Evolutionary conservation across 2,888 invertebrate genomes (phyloP).

Genomic region (Odontomyia ornata): DNA sequence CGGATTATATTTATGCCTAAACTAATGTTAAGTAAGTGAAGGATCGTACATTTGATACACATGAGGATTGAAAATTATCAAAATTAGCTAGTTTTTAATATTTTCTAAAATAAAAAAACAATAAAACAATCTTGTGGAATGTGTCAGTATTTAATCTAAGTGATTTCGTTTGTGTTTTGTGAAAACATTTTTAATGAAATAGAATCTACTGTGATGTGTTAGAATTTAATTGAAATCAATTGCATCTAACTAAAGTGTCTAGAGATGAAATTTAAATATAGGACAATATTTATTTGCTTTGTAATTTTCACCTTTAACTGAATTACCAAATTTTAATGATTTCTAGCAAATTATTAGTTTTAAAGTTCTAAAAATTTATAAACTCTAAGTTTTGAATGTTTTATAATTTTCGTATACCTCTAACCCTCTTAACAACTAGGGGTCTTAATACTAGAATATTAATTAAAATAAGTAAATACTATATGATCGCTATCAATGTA

Average conservation of each 20-base stretch:
- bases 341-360: too few relatives aligned
- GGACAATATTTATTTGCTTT: slow-evolving; percentile 25
- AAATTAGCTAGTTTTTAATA: neutral
- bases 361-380: too few relatives aligned
- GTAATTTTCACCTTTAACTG: neutral
- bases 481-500: neutral
- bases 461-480: neutral
- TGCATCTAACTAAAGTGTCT: slow-evolving; percentile 8
- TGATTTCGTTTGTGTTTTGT: neutral
- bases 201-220: neutral
- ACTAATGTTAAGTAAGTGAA: neutral
- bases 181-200: neutral
- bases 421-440: neutral
- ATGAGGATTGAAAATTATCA: neutral
- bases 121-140: neutral
- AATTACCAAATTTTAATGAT: too few relatives aligned
- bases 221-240: neutral
- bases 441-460: neutral
- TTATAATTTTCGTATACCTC: too few relatives aligned
- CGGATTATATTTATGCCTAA: neutral
- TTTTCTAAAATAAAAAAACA: neutral
- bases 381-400: neutral
- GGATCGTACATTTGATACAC: neutral
- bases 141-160: neutral
- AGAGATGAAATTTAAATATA: slow-evolving; percentile 28